These are phyloP conservation scores for Ormyrus labotus DNA, from an alignment of 2,888 invertebrate species.

Conservation along the genomic window DNA sequence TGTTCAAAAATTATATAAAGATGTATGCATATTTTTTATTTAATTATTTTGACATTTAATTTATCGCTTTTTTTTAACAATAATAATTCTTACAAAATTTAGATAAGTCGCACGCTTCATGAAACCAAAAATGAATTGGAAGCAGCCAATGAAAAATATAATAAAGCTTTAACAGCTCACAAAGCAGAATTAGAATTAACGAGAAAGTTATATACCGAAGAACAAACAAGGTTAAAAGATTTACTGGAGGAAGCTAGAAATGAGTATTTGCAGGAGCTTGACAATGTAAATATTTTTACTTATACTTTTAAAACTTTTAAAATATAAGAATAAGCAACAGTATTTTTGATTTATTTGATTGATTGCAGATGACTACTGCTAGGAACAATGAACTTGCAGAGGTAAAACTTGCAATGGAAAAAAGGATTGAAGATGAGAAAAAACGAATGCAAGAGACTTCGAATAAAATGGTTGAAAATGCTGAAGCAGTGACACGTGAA, in stretches of 20 bases:
- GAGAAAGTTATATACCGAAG: constrained; percentile 59
- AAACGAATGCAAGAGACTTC: constrained; percentile 64
- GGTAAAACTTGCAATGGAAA: constrained; percentile 59
- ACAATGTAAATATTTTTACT: constrained; percentile 61
- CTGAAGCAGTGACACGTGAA: constrained; percentile 68
- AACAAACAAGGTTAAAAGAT: constrained; percentile 60
- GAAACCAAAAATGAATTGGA: constrained; percentile 62
- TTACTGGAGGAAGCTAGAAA: constrained; percentile 61
- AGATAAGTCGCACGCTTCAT: constrained; percentile 62
- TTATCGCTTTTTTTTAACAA: constrained; percentile 22
- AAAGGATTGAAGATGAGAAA: constrained; percentile 66
- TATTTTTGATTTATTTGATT: no score
- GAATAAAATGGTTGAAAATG: constrained; percentile 67
- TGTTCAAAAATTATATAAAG: constrained; percentile 63
- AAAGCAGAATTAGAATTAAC: constrained; percentile 61
- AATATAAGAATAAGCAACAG: no score
- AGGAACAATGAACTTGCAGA: constrained; percentile 65
- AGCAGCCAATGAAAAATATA: constrained; percentile 58
- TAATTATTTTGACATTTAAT: not conserved
- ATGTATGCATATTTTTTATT: constrained; percentile 56
- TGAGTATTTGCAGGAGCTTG: constrained; percentile 64
- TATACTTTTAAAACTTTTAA: not conserved
- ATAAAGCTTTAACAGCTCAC: constrained; percentile 56
- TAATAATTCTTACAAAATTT: constrained; percentile 33
- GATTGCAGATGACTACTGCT: constrained; percentile 51